Conservation (phyloP, 2,888 invertebrate species). For the Crepidodera aurea region DNA sequence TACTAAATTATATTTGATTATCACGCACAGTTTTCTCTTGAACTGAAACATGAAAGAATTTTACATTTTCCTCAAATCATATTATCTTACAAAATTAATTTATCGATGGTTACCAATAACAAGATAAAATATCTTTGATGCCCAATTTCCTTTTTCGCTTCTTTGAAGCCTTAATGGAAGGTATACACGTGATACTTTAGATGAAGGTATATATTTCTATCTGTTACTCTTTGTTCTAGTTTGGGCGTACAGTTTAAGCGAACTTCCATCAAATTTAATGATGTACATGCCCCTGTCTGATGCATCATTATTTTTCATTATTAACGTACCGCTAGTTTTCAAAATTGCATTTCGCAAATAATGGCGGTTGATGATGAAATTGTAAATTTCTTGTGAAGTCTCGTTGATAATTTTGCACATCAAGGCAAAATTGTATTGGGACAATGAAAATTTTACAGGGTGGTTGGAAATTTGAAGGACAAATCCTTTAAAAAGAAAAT, state of each 20-base stretch:
- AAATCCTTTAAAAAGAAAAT: too few relatives aligned
- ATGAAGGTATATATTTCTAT: conserved; percentile 21
- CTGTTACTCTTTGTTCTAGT: conserved; percentile 37
- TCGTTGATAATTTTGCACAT: conserved; percentile 22
- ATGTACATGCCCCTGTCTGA: conserved; percentile 58
- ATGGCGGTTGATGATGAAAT: conserved; percentile 41
- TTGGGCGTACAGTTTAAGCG: conserved; percentile 46
- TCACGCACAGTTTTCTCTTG: too few relatives aligned
- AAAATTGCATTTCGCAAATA: conserved; percentile 58
- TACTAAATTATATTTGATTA: too few relatives aligned
- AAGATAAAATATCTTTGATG: too few relatives aligned
- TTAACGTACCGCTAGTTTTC: conserved; percentile 59
- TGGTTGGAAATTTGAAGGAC: too few relatives aligned
- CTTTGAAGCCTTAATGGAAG: background rate
- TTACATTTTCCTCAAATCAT: too few relatives aligned
- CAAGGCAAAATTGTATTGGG: conserved; percentile 10
- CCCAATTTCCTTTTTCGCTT: background rate
- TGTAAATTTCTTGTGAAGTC: conserved; percentile 23
- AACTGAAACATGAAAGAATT: too few relatives aligned
- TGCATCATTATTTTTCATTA: conserved; percentile 62
- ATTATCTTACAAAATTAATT: too few relatives aligned
- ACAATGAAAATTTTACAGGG: conserved; percentile 5
- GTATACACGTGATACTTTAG: conserved; percentile 9
- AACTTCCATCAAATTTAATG: conserved; percentile 61
- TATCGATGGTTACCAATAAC: too few relatives aligned